Base-by-base conservation (phyloP, 2,797 vertebrate genomes). In the Microctenopoma lineatum region DNA sequence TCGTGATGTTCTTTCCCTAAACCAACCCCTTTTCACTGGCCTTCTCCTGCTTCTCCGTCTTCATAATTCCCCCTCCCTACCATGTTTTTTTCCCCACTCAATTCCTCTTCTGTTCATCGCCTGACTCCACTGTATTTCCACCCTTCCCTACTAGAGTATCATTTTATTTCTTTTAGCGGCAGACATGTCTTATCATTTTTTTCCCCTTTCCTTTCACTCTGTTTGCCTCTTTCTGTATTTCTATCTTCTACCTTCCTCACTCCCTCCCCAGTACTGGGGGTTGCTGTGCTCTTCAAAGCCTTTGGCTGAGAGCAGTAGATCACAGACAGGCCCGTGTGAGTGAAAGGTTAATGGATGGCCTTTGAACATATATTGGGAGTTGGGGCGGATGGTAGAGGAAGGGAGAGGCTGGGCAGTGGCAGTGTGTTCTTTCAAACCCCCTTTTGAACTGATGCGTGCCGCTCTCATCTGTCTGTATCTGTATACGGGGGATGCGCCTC, bases 331-430 rank as follows among this genome's bases (percentile, higher is more conserved):
- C 82, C 91, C 80, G 89, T 87, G 88, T 80, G 84, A 92, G 92
- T 87, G 87, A 94, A 94, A 94, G 93, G 93, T 94, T 94, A 94
- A 94, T 93, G 92, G 92, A 93, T 89, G 90, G 90, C 90, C 92
- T 94, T 94, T 94, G 90, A 94, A 92, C 93, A 92, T 92, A 91
- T 90, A 94, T 93, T 87, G 90, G 85, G 87, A 82, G 80, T 84
- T 69, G 77, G 84, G 88, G 74, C 32, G 71, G 86, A 74, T 50
- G n/a, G 62, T 55, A 62, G 73, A 73, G 52, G 76, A 81, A 75
- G 80, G 80, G 76, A 72, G 68, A 46, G 76, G 48, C 59, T 7
- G 16, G 77, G 60, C 48, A 51, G 72, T 62, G 83, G 58, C 70
- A 79, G 84, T 59, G 77, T 87, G 83, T 88, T 90, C 86, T 93